Evolutionary conservation across 1,140 invertebrate species (phyloP), one percentile per base, ranked within the genome.

Genomic region (Hestina assimilis): DNA sequence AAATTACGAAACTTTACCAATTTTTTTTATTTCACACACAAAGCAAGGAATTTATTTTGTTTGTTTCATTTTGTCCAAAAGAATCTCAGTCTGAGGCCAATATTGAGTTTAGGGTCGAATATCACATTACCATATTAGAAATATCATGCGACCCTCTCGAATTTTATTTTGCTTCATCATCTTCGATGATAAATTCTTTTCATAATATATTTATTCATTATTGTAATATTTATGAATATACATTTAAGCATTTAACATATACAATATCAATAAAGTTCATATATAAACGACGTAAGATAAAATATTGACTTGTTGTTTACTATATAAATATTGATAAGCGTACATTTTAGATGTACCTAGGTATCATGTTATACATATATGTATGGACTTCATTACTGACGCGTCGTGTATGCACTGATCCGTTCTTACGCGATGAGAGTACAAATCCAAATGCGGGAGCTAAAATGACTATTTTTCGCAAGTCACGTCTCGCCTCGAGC

Each of bases 401-500:
- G 41, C 21, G 41, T 26, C 20, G 52, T 38, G 15, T 46, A 51
- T 31, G 31, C 45, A 29, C 33, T 42, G 47, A 58, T 59, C 29
- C 47, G 17, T 20, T 46, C 42, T 55, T 48, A 59, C 57, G 50
- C 57, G 48, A 33, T 33, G 33, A 42, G 57, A 24, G 55, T 73
- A 73, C 67, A 65, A 77, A 74, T 79, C 62, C 38, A 48, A 58
- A 56, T 59, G 58, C 45, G 52, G 62, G 46, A 69, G 60, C 58
- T 11, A 50, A 71, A 75, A 85, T 74, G 61, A 70, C 69, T 81
- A 83, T 87, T 87, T 83, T 87, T 83, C 78, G 61, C 79, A 78
- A 78, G 83, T 86, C 84, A 86, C 83, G 81, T 85, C 63, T 63
- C 66, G 47, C 61, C 58, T 66, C 59, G 46, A 73, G 79, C 81